Base-by-base conservation (phyloP, 2,888 invertebrate species). In the Polyploca ridens region DNA sequence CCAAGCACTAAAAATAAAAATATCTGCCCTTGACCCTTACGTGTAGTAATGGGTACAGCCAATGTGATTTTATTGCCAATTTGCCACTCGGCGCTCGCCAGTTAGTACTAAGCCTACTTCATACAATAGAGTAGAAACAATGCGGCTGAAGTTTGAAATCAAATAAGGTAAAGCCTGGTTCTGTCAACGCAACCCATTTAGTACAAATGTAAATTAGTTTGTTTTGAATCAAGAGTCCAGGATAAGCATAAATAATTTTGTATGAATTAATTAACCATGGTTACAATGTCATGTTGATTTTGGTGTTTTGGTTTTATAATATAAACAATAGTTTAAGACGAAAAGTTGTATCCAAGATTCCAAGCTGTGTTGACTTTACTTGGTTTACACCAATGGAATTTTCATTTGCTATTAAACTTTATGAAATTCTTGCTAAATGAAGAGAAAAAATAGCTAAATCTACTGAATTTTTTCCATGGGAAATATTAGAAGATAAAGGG, bases 21-120 rank as follows among this genome's bases (percentile, higher is more conserved):
- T 68, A 66, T 58, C 60, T 35, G 67, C 58, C 71, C 66, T 64
- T 66, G 65, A 69, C 67, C 67, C 65, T 63, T 64, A 63, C 66
- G 67, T 69, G 67, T 71, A 61, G 44, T 61, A 44, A 61, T 61
- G 38, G 71, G 63, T 64, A 63, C 62, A 64, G 54, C 58, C 67
- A 62, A 69, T 71, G 66, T 69, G 68, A 66, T 68, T 71, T 71
- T 73, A 73, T 70, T 73, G 68, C 68, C 70, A 68, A 66, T 68
- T 69, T 63, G 58, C 65, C 49, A 64, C 67, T 63, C 49, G 38
- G 49, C 35, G 41, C 61, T 8, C 61, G 61, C 61, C 61, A 41
- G 61, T 61, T 61, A 61, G 61, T 41, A 41, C 61, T 61, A 61
- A 61, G 13, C 41, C 27, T 33, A 41, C 19, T 44, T 61, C 61